A percentile compares a stretch with the other conserved stretches of the same genome.
Conservation (phyloP, 2,888 invertebrate genomes). For the Apotomis betuletana region DNA sequence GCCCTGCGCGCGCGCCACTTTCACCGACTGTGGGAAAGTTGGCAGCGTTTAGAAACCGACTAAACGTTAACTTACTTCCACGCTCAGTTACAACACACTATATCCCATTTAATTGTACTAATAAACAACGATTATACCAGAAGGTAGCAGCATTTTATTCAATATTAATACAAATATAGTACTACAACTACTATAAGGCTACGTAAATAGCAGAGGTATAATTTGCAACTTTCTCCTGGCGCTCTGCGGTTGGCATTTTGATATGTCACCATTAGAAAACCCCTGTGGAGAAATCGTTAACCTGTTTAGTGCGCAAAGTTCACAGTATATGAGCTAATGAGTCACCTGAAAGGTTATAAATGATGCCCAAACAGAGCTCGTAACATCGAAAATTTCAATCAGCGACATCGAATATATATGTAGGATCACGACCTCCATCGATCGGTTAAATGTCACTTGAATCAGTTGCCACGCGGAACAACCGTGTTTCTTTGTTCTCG, state of each 20-base stretch:
- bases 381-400: slow-evolving; percentile 42
- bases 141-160: neutral
- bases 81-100: slow-evolving; percentile 32
- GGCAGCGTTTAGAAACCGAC: slow-evolving; percentile 73
- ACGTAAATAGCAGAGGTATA: slow-evolving; percentile 10
- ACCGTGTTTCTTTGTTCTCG: slow-evolving; percentile 68
- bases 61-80: slow-evolving; percentile 61
- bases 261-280: slow-evolving; percentile 31
- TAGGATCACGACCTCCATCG: slow-evolving; percentile 73
- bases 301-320: slow-evolving; percentile 23
- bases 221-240: slow-evolving; percentile 26
- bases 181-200: slow-evolving; percentile 8
- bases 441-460: slow-evolving; percentile 79
- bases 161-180: neutral
- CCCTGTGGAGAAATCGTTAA: slow-evolving; percentile 23
- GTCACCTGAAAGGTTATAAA: slow-evolving; percentile 23
- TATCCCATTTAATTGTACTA: slow-evolving; percentile 27
- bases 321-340: slow-evolving; percentile 19
- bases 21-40: slow-evolving; percentile 79
- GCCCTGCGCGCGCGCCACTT: slow-evolving; percentile 71
- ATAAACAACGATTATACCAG: slow-evolving; percentile 17
- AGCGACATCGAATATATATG: slow-evolving; percentile 56
- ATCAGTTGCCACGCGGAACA: slow-evolving; percentile 75
- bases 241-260: slow-evolving; percentile 31
- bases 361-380: slow-evolving; percentile 28